Evolutionary conservation across 2,797 vertebrate genomes (phyloP), one percentile per base, ranked within the genome.

Genomic region (Onychomys arenicola): DNA sequence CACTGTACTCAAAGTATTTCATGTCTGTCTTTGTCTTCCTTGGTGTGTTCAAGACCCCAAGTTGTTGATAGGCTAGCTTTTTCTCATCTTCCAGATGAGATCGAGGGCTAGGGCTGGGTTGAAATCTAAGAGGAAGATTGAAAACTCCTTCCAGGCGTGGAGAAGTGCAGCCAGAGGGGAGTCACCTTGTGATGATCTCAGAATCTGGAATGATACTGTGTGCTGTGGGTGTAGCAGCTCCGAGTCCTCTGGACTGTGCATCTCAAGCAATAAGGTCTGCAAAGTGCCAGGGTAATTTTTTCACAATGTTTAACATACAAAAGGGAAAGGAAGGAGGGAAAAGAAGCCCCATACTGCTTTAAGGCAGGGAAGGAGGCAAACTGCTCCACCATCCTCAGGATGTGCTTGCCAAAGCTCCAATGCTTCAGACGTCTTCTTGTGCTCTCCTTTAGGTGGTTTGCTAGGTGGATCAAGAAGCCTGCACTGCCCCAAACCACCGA

Each of bases 251-350:
- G 98, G 98, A 97, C 98, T 98, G 98, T 98, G 98, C 98, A 98
- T 98, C 98, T 98, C 98, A 98, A 98, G 98, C 98, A 98, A 98
- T 98, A 98, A 98, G 98, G 98, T 98, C 98, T 98, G 98, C 98
- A 99, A 99, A 99, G 99, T 99, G 99, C 99, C 99, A 99, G 98
- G 99, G 99, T 98, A 93, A 99, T 98, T 98, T 99, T 99, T 99
- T 99, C 99, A 99, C 99, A 99, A 99, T 99, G 99, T 99, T 99
- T 99, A 99, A 99, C 99, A 99, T 99, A 99, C 99, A 99, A 98
- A 96, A 98, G 98, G 98, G 98, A 95, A 97, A 98, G 97, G 93
- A 96, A 96, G 97, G 93, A 97, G 99, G 99, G 98, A 98, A 98
- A 98, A 98, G 98, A 99, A 99, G 99, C 99, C 99, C 99, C 98